Base-by-base conservation (phyloP, 1,140 invertebrate species). In the Agraylea sexmaculata region DNA sequence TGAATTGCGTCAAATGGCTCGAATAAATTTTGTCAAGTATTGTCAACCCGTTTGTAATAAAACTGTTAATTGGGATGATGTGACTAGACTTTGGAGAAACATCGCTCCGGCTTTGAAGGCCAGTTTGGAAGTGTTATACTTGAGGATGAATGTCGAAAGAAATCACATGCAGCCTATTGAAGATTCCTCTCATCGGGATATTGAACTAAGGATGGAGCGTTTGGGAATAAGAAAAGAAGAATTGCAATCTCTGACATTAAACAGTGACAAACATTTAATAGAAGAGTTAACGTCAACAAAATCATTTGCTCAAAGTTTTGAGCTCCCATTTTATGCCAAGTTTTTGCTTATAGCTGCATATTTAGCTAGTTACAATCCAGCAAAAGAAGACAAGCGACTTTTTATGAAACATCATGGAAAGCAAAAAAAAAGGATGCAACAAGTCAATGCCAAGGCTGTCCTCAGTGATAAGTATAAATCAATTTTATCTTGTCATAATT, bases 241-340 rank as follows among this genome's bases (percentile, higher is more conserved):
- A 4, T 58, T 59, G 10, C 53, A 54, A 2, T 27, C 17, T 16
- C 46, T 44, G 31, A 48, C 15, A 21, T 53, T 51, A 37, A 57
- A 61, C 17, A 58, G 55, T 43, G 59, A 62, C 42, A 57, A 60
- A 29, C 53, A 53, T 25, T 51, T 66, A 41, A 63, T 58, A 51
- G 57, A 66, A 22, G 63, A 66, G 37, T 41, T 62, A 10, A 61
- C 58, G 29, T 70, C 69, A 4, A 73, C 68, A 35, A 68, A 63
- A 33, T 68, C 68, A 18, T 61, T 75, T 50, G 72, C 73, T 4
- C 70, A 82, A 42, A 78, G 73, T 41, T 73, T 89, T 34, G 87
- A 93, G 56, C 62, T 94, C 4, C 89, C 88, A 0, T 89, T 78
- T 54, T 92, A 88, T 60, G 81, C 82, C 0, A 92, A 92, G 59